Evolutionary conservation across 2,113 vertebrate genomes (phyloP).

Genomic region (Dicerorhinus sumatrensis): DNA sequence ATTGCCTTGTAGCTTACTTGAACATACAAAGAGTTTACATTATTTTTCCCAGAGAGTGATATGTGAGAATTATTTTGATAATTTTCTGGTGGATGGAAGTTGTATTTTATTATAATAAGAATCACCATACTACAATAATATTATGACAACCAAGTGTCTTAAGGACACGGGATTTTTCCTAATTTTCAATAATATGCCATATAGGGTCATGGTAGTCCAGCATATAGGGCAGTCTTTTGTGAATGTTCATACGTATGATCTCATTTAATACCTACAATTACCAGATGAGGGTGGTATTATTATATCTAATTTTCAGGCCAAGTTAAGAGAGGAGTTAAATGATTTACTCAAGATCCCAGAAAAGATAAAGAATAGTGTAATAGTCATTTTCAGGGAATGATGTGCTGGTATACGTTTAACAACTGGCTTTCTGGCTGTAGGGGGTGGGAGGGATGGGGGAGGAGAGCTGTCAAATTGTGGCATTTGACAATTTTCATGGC

Average conservation of each 20-base stretch:
- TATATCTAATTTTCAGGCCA: neutral
- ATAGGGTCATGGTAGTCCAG: neutral
- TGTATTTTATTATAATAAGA: neutral
- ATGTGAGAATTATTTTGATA: neutral
- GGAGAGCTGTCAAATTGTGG: neutral
- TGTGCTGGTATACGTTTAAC: neutral
- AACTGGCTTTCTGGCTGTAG: neutral
- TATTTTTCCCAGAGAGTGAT: neutral
- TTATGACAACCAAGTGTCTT: neutral
- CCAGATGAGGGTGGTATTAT: neutral
- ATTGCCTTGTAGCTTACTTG: neutral
- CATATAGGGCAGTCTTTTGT: neutral
- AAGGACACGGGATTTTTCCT: neutral
- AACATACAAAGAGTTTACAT: neutral
- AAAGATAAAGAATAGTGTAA: neutral
- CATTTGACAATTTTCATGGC: neutral
- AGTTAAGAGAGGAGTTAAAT: neutral
- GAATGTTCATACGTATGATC: neutral
- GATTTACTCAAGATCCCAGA: neutral
- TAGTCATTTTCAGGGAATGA: neutral
- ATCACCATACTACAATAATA: neutral
- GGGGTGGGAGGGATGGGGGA: accelerated
- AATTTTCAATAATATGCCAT: neutral
- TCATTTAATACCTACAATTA: neutral
- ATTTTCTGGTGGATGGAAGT: neutral